Conservation (phyloP, 2,888 invertebrate genomes). For the Congeria kusceri region DNA sequence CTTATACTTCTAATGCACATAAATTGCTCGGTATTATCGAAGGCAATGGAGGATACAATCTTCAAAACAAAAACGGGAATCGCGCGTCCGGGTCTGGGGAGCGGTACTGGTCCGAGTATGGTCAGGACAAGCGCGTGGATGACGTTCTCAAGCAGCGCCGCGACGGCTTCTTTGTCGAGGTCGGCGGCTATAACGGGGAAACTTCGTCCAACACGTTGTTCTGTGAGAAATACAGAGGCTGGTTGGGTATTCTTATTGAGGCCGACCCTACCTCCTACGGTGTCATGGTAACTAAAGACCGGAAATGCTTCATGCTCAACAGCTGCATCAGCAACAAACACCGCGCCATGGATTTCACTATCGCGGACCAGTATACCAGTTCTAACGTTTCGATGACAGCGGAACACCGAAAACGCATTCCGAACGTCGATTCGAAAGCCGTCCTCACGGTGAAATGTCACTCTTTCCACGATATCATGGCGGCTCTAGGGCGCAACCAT, state of each 20-base stretch:
- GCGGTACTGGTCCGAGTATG: neutral
- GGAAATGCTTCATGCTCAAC: conserved; percentile 2
- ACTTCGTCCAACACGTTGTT: neutral
- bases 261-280: neutral
- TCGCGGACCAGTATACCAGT: neutral
- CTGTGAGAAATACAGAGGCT: neutral
- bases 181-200: neutral
- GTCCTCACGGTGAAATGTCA: neutral
- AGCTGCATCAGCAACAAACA: neutral
- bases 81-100: too few species aligned
- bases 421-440: neutral
- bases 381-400: conserved; percentile 1
- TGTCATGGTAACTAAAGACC: neutral
- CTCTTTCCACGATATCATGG: conserved; percentile 1
- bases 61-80: neutral
- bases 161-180: conserved; percentile 1
- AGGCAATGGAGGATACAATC: neutral
- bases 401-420: neutral
- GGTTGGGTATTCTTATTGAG: neutral
- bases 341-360: conserved; percentile 1
- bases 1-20: too few species aligned
- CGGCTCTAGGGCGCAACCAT: neutral
- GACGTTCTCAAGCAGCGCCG: neutral
- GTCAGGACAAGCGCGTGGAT: neutral
- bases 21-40: neutral